Base-by-base conservation (phyloP, 2,113 vertebrate species). In the Bambusicola thoracicus region DNA sequence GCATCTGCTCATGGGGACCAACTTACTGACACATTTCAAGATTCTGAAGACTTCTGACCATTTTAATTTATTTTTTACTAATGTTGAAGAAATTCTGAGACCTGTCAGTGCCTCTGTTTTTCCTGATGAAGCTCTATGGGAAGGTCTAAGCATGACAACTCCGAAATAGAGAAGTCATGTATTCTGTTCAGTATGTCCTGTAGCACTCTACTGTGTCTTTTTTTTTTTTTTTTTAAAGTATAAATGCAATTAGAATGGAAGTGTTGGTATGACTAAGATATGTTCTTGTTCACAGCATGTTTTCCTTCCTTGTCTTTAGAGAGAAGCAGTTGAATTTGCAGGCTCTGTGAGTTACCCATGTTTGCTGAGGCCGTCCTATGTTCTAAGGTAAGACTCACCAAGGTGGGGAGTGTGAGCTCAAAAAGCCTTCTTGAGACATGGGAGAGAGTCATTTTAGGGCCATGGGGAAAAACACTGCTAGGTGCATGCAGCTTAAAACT, bases 351-450 rank as follows among this genome's bases (percentile, higher is more conserved):
- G 98, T 55, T 99, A 99, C 63, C 99, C 99, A 0, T 99, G 99
- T 86, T 98, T 99, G 80, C 97, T 99, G 96, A 98, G 99, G 53
- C 99, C 99, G 86, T 99, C 99, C 24, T 99, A 99, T 69, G 99
- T 99, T 49, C 97, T 99, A 78, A 99, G 99, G 99, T 99, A 97
- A 98, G 89, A 51, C 41, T 87, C 17, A 44, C 55, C 67, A 13
- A 41, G 1, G 1, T 59, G 20, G 22, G 29, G 10, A 53, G 6
- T 22, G 10, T 11, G 61, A 69, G 22, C 27, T 89, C 25, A n/a
- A 51, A 83, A 86, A 86, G 14, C 29, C 27, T 48, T 48, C 65
- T 63, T 59, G 51, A 78, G 27, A 41, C 18, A 67, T 27, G 18
- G 15, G 22, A 56, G 41, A 43, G 17, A 66, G 11, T 41, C 30